phyloP scores from a whole-genome alignment of 2,113 vertebrate genomes.

The Heteronetta atricapilla region DNA sequence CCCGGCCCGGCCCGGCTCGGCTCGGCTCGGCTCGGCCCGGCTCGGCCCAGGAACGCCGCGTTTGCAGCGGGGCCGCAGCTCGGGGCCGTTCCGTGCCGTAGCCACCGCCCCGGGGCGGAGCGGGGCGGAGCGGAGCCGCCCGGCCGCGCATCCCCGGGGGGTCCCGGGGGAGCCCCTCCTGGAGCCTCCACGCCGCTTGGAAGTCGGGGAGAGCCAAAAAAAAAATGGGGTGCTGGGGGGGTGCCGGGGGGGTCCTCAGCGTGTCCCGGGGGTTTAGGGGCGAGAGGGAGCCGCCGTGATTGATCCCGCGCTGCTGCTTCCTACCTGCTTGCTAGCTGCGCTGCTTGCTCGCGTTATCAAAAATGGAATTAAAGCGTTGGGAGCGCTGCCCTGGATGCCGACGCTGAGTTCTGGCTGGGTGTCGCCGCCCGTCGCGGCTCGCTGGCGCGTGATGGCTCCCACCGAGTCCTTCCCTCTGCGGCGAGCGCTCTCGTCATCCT shows the following conservation, averaged over 20 bases:
- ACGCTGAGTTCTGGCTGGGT: rapidly evolving
- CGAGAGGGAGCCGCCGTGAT: rapidly evolving
- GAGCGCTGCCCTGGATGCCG: background rate
- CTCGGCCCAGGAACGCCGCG: background rate
- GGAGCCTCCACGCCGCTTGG: no score
- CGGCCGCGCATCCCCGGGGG: no score
- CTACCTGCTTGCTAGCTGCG: background rate
- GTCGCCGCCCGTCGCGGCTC: background rate
- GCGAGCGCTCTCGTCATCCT: background rate
- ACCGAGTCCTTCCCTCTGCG: rapidly evolving
- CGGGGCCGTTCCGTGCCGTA: background rate
- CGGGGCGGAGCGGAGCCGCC: background rate
- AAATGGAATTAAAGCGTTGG: rapidly evolving
- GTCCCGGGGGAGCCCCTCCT: no score
- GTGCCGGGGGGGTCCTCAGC: no score
- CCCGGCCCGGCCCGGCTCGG: no score
- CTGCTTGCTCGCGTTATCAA: background rate
- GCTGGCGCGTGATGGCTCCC: rapidly evolving
- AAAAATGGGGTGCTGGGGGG: no score
- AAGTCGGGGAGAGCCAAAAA: no score
- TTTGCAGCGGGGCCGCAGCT: background rate
- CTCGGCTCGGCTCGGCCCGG: no score
- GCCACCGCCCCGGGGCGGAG: background rate
- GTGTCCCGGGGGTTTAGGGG: rapidly evolving
- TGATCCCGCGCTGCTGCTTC: rapidly evolving